Conservation (phyloP, 2,888 invertebrate genomes). For the Cylloceria caligata region DNA sequence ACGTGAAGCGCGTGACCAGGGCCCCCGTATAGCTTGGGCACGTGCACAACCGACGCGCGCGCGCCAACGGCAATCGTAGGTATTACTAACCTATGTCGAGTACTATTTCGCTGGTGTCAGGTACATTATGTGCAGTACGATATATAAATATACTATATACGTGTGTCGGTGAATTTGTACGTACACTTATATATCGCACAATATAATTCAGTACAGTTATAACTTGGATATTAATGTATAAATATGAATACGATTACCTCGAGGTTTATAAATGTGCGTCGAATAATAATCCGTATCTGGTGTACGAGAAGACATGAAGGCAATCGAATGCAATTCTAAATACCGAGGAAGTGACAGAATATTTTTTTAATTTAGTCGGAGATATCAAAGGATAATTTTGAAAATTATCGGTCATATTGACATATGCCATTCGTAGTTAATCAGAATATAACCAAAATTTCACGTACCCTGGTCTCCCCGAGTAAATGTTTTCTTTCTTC, state of each 20-base stretch:
- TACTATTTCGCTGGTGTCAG: slow-evolving; percentile 40
- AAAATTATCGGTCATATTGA: no score
- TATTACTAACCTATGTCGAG: slow-evolving; percentile 53
- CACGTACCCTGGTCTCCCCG: no score
- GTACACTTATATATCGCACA: slow-evolving; percentile 12
- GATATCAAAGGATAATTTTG: no score
- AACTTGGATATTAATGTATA: slow-evolving; percentile 24
- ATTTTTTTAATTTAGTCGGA: no score
- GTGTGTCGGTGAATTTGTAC: slow-evolving; percentile 2
- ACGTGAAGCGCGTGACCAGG: slow-evolving; percentile 72
- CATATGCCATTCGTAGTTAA: no score
- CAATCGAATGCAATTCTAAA: slow-evolving; percentile 53
- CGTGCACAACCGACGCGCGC: slow-evolving; percentile 68
- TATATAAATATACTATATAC: slow-evolving; percentile 21
- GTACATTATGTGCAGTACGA: slow-evolving; percentile 38
- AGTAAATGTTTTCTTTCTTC: no score
- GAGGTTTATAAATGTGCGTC: slow-evolving; percentile 18
- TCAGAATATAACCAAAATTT: no score
- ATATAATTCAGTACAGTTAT: slow-evolving; percentile 4
- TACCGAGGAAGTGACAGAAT: slow-evolving; percentile 43
- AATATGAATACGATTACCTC: slow-evolving; percentile 42
- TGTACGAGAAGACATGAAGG: slow-evolving; percentile 69
- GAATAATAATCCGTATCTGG: slow-evolving; percentile 73
- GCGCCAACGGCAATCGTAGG: slow-evolving; percentile 48
- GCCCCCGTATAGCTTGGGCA: slow-evolving; percentile 68